Base-by-base conservation (phyloP, 2,797 vertebrate species). In the Lateolabrax maculatus region DNA sequence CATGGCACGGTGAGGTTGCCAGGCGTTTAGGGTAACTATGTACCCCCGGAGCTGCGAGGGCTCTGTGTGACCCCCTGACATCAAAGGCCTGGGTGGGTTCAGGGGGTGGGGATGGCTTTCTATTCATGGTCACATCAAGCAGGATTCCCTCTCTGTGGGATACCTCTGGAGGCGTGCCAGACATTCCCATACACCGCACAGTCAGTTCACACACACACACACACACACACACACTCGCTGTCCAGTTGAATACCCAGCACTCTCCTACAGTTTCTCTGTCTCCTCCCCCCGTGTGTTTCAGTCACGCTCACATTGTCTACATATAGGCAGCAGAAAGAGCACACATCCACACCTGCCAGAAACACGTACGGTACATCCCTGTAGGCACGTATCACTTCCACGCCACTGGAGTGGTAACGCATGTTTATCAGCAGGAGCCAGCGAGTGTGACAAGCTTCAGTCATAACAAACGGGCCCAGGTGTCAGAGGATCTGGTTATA, bases 51-150 rank as follows among this genome's bases (percentile, higher is more conserved):
- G 76, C 78, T 70, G 76, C 52, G 31, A 85, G 79, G 72, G 82
- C 79, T 84, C 84, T 61, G 84, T 56, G 87, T 89, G 90, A 92
- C 92, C 91, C 84, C 71, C 73, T 62, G 76, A 93, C 93, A 93
- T 94, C 91, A 94, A 94, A 94, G 88, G 89, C 63, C 79, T 71
- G 79, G 84, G 85, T 69, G 86, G 90, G 91, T 90, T 84, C 83
- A 82, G 74, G 88, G 62, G 88, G 79, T 56, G 86, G 88, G 73
- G 87, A 77, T 39, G 80, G 70, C 71, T 90, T 77, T 89, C 92
- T 91, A 92, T 93, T 93, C 92, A 92, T 78, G 79, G 81, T 87
- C 86, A 84, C 87, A 83, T 92, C 89, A 91, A 90, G 90, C 74
- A 92, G 91, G 86, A 89, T 86, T 85, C 90, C 88, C 92, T 90